Percentiles rank a stretch among this genome's conserved stretches.
Evolutionary conservation across 2,888 invertebrate species (phyloP).

Genomic region (Eilema depressum): DNA sequence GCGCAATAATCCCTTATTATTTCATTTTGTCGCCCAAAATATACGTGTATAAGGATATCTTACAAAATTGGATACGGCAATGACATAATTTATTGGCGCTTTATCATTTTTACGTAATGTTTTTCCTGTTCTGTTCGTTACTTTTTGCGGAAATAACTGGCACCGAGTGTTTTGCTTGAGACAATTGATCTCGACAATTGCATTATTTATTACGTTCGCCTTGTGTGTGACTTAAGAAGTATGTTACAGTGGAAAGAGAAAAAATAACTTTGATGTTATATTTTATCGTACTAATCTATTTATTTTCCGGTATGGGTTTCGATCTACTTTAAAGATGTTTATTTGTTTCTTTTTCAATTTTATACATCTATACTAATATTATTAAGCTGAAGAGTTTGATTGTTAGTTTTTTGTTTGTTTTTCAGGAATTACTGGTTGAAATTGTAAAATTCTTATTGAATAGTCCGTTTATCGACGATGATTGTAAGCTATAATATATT

Average conservation of each 20-base stretch:
- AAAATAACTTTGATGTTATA: background rate
- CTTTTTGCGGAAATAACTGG: conserved; percentile 44
- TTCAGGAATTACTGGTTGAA: too few relatives aligned
- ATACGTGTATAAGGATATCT: conserved; percentile 31
- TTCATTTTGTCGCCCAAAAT: conserved; percentile 43
- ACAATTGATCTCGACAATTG: conserved; percentile 49
- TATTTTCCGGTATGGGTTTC: conserved; percentile 2
- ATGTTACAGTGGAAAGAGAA: conserved; percentile 10
- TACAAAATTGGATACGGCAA: conserved; percentile 49
- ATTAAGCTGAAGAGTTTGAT: too few relatives aligned
- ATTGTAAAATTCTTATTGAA: too few relatives aligned
- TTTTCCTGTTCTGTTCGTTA: conserved; percentile 49
- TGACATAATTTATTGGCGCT: conserved; percentile 59
- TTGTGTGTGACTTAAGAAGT: conserved; percentile 29
- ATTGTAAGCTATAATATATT: too few relatives aligned
- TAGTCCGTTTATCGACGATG: too few relatives aligned
- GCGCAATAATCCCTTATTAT: conserved; percentile 40
- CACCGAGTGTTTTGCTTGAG: conserved; percentile 33
- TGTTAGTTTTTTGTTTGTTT: too few relatives aligned
- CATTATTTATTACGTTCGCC: conserved; percentile 40
- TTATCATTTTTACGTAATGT: conserved; percentile 61
- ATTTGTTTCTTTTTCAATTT: background rate
- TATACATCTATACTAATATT: too few relatives aligned
- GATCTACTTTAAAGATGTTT: background rate
- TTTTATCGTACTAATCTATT: background rate